Conservation (phyloP, 2,888 invertebrate genomes). For the Muschampia plurimacula region DNA sequence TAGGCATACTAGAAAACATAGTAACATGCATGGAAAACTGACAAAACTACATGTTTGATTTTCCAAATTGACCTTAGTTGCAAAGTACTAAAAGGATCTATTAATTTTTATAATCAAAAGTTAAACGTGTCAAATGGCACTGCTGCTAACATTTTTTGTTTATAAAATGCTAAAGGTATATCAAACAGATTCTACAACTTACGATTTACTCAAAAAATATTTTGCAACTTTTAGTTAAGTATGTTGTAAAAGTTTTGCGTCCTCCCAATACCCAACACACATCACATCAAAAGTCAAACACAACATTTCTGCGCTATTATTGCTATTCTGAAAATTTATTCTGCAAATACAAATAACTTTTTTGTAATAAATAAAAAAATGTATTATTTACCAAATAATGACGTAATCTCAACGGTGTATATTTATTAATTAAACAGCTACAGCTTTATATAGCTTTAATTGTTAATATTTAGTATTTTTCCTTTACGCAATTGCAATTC, state of each 20-base stretch:
- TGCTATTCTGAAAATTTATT: slow-evolving; percentile 62
- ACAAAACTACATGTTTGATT: slow-evolving; percentile 16
- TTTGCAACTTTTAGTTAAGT: slow-evolving; percentile 8
- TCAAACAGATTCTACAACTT: slow-evolving; percentile 30
- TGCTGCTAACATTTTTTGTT: slow-evolving; percentile 62
- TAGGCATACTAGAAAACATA: not conserved
- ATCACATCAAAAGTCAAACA: slow-evolving; percentile 58
- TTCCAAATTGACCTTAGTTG: slow-evolving; percentile 19
- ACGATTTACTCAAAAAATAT: slow-evolving; percentile 10
- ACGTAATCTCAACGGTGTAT: slow-evolving; percentile 70
- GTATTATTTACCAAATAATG: slow-evolving; percentile 52
- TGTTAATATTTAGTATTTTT: slow-evolving; percentile 53
- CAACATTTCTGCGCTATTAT: slow-evolving; percentile 57
- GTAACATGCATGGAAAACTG: slow-evolving; percentile 9
- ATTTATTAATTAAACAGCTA: slow-evolving; percentile 68
- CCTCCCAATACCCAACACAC: slow-evolving; percentile 54
- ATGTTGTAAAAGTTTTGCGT: slow-evolving; percentile 8
- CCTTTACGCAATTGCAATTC: slow-evolving; percentile 65
- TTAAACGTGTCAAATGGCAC: slow-evolving; percentile 64
- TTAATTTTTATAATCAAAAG: slow-evolving; percentile 9
- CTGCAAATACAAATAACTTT: slow-evolving; percentile 54
- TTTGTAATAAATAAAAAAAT: slow-evolving; percentile 49
- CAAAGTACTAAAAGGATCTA: slow-evolving; percentile 14
- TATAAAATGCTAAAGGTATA: slow-evolving; percentile 42
- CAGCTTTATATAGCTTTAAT: slow-evolving; percentile 65